Base-by-base conservation (phyloP, 2,888 invertebrate genomes). In the Drosophila kokeensis region DNA sequence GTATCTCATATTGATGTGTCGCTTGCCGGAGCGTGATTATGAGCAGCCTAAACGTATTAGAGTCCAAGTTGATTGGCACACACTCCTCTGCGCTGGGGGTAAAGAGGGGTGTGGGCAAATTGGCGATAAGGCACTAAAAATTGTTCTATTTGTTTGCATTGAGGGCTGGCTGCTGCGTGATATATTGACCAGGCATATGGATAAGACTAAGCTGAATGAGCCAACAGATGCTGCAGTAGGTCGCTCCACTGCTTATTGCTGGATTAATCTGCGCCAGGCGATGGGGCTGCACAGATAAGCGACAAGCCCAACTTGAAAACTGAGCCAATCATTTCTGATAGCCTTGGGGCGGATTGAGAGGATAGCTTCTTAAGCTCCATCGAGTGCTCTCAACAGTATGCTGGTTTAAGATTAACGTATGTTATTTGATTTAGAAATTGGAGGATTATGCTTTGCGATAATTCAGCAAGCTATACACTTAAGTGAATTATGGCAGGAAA, bases 1-100 rank as follows among this genome's bases (percentile, higher is more conserved):
- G 65, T 50, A 57, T 66, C 61, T 68, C 67, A 71, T 75, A 84
- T 81, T 77, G 79, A 79, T 74, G 79, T 55, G 63, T 72, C 66
- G 76, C 61, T 57, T 81, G 82, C 75, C 73, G 84, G 69, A 83
- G 84, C 85, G 87, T 85, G 85, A 85, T 85, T 85, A 87, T 85
- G 87, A 85, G 81, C 85, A 84, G 87, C 81, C 87, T 87, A 73
- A 85, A 76, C 79, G 85, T 80, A 87, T 85, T 85, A 85, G 66
- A 27, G 78, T 65, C 64, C 69, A 58, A 69, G 60, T 73, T 76
- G 86, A 85, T 83, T 85, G 83, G 67, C 65, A 70, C 53, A 58
- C 50, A 24, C 15, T 58, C 36, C n/a, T 34, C 65, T 30, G 42
- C 11, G 21, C 8, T 11, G 40, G 2, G 2, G 1, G 7, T n/a